phyloP scores from a whole-genome alignment of 1,140 invertebrate genomes.

The Copidosoma floridanum region DNA sequence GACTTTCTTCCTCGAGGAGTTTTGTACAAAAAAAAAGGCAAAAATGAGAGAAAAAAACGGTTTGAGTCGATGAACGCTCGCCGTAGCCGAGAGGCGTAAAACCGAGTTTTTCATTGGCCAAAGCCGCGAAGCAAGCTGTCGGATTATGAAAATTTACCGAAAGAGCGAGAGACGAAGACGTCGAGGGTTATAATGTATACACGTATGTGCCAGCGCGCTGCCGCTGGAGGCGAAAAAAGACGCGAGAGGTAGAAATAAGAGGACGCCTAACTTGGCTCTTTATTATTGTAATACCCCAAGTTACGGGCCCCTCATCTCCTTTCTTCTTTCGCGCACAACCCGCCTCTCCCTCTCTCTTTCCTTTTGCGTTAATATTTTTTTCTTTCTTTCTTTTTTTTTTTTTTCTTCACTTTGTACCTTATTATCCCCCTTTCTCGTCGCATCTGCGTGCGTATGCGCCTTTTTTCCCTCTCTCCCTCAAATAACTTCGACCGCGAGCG shows the following conservation, averaged over 20 bases:
- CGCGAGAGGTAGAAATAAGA: no score
- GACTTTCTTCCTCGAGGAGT: no score
- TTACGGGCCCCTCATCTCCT: conserved; percentile 39
- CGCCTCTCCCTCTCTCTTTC: no score
- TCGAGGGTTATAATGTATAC: no score
- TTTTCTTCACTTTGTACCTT: conserved; percentile 6
- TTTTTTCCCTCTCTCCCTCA: background rate
- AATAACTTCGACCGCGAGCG: background rate
- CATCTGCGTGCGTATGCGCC: background rate
- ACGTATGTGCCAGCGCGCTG: no score
- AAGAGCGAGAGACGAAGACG: background rate
- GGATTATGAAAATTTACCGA: conserved; percentile 51
- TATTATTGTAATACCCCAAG: conserved; percentile 53
- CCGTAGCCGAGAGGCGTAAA: conserved; percentile 30
- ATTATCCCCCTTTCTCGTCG: background rate
- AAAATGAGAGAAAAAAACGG: no score
- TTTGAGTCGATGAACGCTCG: background rate
- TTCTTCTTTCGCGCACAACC: no score
- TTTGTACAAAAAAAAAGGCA: no score
- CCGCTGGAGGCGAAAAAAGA: no score
- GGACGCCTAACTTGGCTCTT: conserved; percentile 42
- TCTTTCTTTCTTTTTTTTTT: conserved; percentile 7
- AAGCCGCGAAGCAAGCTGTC: conserved; percentile 26
- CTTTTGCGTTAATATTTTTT: no score
- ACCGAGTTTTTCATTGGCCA: conserved; percentile 43